Evolutionary conservation across 2,113 vertebrate genomes (phyloP), one percentile per base, ranked within the genome.

Genomic region (Ammodytes marinus): DNA sequence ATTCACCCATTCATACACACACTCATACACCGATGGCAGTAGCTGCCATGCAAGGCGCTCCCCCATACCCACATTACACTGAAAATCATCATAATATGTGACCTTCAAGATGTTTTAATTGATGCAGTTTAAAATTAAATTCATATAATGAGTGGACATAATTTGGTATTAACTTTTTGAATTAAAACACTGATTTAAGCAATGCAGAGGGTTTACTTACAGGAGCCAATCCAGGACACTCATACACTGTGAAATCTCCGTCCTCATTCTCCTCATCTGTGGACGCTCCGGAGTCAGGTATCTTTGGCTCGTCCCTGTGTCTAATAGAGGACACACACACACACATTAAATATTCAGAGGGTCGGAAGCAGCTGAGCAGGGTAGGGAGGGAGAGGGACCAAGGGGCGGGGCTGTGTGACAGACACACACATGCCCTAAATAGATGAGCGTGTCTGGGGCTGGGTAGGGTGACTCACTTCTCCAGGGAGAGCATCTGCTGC

Each of bases 181-280:
- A 27, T 27, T 27, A 27, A 37, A 47, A 27, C 27, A 13, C 10
- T 47, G 3, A 73, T 14, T 40, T 8, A 14, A 19, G 27, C 60
- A 49, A 13, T n/a, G 49, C 3, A 8, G 59, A 1, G 27, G 27
- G 13, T 64, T 75, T 61, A 91, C 97, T 81, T 91, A 99, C 97
- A 8, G 98, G 98, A 57, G 97, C 98, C 82, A 99, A 89, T n/a
- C 98, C 98, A 0, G 98, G 98, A 83, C 98, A 99, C 92, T 99
- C 98, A 0, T 99, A 99, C 47, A 99, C 97, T 0, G 98, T 99
- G 95, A 99, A 99, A 80, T 98, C 98, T 4, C 97, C 97, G 0
- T 99, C 98, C 63, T 98, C 97, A 0, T 97, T 98, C 93, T 99
- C 98, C 85, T 98, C 97, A 0, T 98, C 97, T 0, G 97, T 97